phyloP scores from a whole-genome alignment of 2,888 invertebrate species.

The Xestia rhomboidea region DNA sequence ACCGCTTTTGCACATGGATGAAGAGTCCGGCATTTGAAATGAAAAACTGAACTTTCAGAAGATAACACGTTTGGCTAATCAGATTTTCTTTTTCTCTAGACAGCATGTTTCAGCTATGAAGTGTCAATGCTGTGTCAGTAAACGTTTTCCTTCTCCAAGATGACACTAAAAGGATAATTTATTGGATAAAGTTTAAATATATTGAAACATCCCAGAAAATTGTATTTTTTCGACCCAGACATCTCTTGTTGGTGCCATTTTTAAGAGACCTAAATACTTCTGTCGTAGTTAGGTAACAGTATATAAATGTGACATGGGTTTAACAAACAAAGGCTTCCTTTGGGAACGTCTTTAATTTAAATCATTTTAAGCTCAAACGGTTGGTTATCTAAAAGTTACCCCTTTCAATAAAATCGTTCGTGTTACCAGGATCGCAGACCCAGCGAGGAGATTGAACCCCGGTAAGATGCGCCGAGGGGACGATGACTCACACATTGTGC shows the following conservation, averaged over 20 bases:
- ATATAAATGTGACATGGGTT: constrained; percentile 35
- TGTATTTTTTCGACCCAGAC: not conserved
- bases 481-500: constrained; percentile 69
- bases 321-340: constrained; percentile 18
- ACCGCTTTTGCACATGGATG: not conserved
- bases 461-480: constrained; percentile 70
- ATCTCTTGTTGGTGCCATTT: constrained; percentile 24
- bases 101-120: not conserved
- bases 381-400: constrained; percentile 64
- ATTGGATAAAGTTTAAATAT: constrained; percentile 9
- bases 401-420: constrained; percentile 72
- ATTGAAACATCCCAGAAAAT: not conserved
- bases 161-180: not conserved
- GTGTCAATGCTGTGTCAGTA: not conserved
- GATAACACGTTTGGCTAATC: not conserved
- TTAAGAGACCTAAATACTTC: constrained; percentile 13
- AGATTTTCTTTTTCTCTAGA: not conserved
- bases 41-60: not conserved
- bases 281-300: not conserved
- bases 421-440: constrained; percentile 74
- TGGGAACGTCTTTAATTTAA: constrained; percentile 36
- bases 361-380: constrained; percentile 54
- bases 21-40: not conserved
- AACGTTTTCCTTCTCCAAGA: not conserved
- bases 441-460: constrained; percentile 69